Evolutionary conservation across 2,113 vertebrate species (phyloP), one percentile per base, ranked within the genome.

Genomic region (Onychorhynchus coronatus): DNA sequence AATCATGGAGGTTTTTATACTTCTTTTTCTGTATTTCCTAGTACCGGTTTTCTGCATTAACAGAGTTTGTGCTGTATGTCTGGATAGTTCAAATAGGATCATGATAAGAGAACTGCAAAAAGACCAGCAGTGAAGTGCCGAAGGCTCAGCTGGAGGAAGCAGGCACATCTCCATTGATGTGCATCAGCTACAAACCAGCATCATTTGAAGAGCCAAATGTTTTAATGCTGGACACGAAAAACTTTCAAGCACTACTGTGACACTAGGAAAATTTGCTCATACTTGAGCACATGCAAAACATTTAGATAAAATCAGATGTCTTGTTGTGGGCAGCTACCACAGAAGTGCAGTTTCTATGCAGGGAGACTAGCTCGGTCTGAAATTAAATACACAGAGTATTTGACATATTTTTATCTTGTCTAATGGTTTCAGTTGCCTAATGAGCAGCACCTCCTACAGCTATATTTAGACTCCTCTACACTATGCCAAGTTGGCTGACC

Each of bases 1-100:
- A 96, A 94, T 93, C 95, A 96, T 1, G 13, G 88, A 91, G 88
- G 92, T 25, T 94, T 96, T 94, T 96, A 91, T 78, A 81, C 95
- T 96, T 94, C 88, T 95, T 93, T 92, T 94, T 93, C 93, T 95
- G 83, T 79, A 91, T 96, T 95, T 96, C 93, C 91, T 88, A 78
- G 93, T 62, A 92, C 93, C 11, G 37, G 80, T 94, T 92, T 91
- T 92, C 92, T 92, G 86, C 82, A 89, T 78, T 91, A 95, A 96
- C 93, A 96, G 91, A 92, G 88, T 96, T 96, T 2, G 5, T 91
- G 94, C 89, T 97, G 88, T 95, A 93, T 85, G 95, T 91, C 80
- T 94, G 93, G 70, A 49, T 70, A 70, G 88, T 93, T 96, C 91
- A 95, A 97, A 94, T 88, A 89, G 76, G 68, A 97, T 73, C 80